These are phyloP conservation scores for Odontesthes bonariensis DNA, from an alignment of 2,113 vertebrate genomes.

Conservation along the genomic window DNA sequence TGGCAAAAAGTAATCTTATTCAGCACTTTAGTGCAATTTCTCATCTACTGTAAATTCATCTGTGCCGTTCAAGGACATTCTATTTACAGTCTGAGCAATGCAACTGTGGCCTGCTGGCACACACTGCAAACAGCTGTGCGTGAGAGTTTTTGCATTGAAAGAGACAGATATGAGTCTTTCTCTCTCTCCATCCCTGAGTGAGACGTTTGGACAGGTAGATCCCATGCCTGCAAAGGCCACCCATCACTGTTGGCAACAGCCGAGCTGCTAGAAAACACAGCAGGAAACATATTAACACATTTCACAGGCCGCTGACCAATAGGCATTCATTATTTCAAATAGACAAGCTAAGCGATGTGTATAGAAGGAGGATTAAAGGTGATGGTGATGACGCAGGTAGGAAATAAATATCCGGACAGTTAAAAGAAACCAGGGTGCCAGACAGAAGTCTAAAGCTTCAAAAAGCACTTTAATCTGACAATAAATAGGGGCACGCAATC, in stretches of 20 bases:
- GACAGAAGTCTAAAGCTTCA: slow-evolving; percentile 51
- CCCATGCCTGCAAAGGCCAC: slow-evolving; percentile 19
- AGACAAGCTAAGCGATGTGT: slow-evolving; percentile 26
- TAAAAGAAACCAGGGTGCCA: slow-evolving; percentile 47
- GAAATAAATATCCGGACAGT: slow-evolving; percentile 45
- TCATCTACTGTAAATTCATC: slow-evolving; percentile 26
- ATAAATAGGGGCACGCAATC: slow-evolving; percentile 50
- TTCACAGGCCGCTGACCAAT: slow-evolving; percentile 48
- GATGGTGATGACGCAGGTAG: slow-evolving; percentile 40
- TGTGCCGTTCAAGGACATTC: slow-evolving; percentile 25
- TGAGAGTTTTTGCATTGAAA: slow-evolving; percentile 3
- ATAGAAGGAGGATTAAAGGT: slow-evolving; percentile 44
- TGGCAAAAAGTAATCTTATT: slow-evolving; percentile 42
- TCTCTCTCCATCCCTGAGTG: neutral
- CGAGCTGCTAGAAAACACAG: slow-evolving; percentile 13
- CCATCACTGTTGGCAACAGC: slow-evolving; percentile 41
- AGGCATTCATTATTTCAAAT: slow-evolving; percentile 42
- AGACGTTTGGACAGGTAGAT: slow-evolving; percentile 10
- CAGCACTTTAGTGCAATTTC: slow-evolving; percentile 38
- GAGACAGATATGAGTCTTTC: slow-evolving; percentile 3
- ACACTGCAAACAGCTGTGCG: slow-evolving; percentile 22
- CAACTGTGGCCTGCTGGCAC: neutral
- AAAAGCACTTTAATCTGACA: slow-evolving; percentile 51
- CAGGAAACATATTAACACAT: slow-evolving; percentile 44
- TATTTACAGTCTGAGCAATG: neutral